Evolutionary conservation across 2,113 vertebrate species (phyloP).

Genomic region (Catagonus wagneri): DNA sequence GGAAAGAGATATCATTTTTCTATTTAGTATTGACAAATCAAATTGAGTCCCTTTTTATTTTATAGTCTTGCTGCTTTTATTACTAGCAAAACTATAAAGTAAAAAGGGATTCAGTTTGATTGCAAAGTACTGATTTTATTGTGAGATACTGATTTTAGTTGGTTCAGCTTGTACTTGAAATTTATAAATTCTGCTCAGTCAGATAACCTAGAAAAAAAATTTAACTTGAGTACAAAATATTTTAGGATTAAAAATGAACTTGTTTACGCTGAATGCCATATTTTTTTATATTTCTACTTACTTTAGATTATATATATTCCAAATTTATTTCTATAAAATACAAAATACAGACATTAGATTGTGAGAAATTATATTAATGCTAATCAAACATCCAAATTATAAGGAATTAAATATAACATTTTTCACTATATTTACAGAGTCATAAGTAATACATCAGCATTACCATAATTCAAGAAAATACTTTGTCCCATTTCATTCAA

Average conservation of each 20-base stretch:
- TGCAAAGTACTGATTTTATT: not conserved
- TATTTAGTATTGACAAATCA: not conserved
- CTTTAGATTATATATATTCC: not conserved
- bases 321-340: conserved; percentile 29
- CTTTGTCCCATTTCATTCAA: not conserved
- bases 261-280: not conserved
- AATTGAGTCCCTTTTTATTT: not conserved
- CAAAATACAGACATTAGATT: not conserved
- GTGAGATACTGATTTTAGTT: not conserved
- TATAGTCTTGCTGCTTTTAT: not conserved
- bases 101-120: not conserved
- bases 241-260: not conserved
- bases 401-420: not conserved
- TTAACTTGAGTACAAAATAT: not conserved
- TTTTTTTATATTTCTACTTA: not conserved
- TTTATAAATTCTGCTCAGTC: not conserved
- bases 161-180: conserved; percentile 4
- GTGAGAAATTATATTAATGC: not conserved
- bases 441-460: not conserved
- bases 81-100: not conserved
- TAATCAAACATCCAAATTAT: not conserved
- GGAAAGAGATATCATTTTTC: not conserved
- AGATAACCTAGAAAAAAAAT: not conserved
- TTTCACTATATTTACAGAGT: not conserved
- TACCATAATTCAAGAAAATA: not conserved